Conservation (phyloP, 2,888 invertebrate species). For the Ophion ellenae region DNA sequence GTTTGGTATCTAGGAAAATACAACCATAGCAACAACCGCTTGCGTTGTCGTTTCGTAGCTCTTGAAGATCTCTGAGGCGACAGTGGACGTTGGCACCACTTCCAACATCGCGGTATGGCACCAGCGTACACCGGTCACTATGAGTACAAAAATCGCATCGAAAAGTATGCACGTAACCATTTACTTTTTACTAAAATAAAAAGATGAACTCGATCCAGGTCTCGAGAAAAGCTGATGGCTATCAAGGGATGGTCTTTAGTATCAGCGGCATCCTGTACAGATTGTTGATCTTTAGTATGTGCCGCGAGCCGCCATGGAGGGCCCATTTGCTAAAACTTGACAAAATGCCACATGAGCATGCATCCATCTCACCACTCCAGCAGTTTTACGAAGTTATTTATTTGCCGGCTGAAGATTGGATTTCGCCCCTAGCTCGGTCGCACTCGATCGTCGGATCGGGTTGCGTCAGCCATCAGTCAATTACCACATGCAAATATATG, state of each 20-base stretch:
- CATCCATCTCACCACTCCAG: slow-evolving; percentile 6
- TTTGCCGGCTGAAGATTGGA: slow-evolving; percentile 11
- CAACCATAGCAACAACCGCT: neutral
- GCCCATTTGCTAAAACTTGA: slow-evolving; percentile 8
- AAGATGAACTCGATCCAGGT: neutral
- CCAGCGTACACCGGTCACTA: neutral
- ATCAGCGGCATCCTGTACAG: neutral
- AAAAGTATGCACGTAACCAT: too few species aligned
- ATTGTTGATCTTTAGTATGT: neutral
- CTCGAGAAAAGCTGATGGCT: neutral
- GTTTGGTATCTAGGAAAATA: too few species aligned
- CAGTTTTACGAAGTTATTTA: slow-evolving; percentile 13
- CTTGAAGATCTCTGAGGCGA: neutral
- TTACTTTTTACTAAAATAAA: neutral
- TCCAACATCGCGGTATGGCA: neutral
- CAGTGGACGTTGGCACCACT: neutral
- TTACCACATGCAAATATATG: slow-evolving; percentile 13
- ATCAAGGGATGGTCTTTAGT: neutral
- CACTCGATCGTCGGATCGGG: slow-evolving; percentile 36
- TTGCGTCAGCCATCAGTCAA: slow-evolving; percentile 28
- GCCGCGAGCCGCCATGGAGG: neutral
- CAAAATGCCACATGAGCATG: slow-evolving; percentile 12
- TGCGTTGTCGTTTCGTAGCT: neutral
- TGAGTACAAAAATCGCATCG: too few species aligned
- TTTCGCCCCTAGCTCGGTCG: slow-evolving; percentile 37